Percentiles rank a stretch among this genome's conserved stretches.
phyloP scores from a whole-genome alignment of 1,140 invertebrate genomes.

The Chionoecetes opilio region DNA sequence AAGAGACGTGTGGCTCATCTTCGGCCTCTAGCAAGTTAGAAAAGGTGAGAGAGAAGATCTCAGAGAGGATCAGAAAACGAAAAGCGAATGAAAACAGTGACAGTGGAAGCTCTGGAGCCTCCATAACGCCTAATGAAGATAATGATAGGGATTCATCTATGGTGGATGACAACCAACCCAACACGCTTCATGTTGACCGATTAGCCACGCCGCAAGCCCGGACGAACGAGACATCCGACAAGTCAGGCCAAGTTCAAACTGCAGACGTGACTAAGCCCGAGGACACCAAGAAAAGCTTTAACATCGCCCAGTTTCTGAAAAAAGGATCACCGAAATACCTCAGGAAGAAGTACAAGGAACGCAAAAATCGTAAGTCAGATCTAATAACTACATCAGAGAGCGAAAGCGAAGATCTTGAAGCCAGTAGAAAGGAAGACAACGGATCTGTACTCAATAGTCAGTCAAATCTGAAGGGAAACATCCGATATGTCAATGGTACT shows the following conservation, averaged over 20 bases:
- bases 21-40: slow-evolving; percentile 74
- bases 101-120: slow-evolving; percentile 9
- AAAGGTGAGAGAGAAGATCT: slow-evolving; percentile 79
- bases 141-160: background rate
- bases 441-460: slow-evolving; percentile 58
- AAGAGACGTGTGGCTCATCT: background rate
- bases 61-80: slow-evolving; percentile 72
- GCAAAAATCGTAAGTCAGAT: slow-evolving; percentile 75
- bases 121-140: slow-evolving; percentile 30
- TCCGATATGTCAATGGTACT: slow-evolving; percentile 64
- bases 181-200: slow-evolving; percentile 49
- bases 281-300: slow-evolving; percentile 75
- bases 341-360: slow-evolving; percentile 77
- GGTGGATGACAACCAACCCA: slow-evolving; percentile 15
- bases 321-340: slow-evolving; percentile 80
- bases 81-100: slow-evolving; percentile 71
- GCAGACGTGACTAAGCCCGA: slow-evolving; percentile 73
- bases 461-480: slow-evolving; percentile 79
- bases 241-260: slow-evolving; percentile 63
- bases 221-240: slow-evolving; percentile 65
- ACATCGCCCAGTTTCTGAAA: slow-evolving; percentile 77
- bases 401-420: slow-evolving; percentile 76
- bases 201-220: slow-evolving; percentile 56
- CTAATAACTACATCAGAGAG: slow-evolving; percentile 76
- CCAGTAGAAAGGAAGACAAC: slow-evolving; percentile 48